These are phyloP conservation scores for Equus quagga DNA, from an alignment of 2,113 vertebrate species.

Conservation along the genomic window DNA sequence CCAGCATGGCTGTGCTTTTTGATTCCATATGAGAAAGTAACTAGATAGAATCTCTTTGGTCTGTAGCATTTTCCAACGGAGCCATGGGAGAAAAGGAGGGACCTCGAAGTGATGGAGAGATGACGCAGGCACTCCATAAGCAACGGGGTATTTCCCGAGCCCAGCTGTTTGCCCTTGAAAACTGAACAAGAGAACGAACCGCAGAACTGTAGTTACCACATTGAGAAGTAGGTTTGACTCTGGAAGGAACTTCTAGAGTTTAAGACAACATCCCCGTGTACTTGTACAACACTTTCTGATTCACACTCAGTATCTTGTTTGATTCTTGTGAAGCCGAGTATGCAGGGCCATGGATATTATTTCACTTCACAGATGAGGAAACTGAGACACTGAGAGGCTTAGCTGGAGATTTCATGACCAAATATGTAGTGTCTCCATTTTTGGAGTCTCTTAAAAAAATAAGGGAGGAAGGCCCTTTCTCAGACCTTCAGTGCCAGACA, in stretches of 20 bases:
- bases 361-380: neutral
- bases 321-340: neutral
- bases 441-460: neutral
- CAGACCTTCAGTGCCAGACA: neutral
- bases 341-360: neutral
- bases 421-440: neutral
- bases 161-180: neutral
- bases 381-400: neutral
- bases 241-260: neutral
- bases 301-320: neutral
- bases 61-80: neutral
- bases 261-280: neutral
- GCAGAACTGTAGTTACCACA: neutral
- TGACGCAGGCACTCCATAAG: neutral
- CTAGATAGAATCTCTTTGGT: neutral
- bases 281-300: neutral
- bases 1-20: neutral
- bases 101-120: fast-evolving
- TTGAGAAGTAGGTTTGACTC: neutral
- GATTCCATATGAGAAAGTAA: neutral
- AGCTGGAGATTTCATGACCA: neutral
- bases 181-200: neutral
- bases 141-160: neutral
- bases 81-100: neutral
- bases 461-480: neutral